Evolutionary conservation across 2,113 vertebrate species (phyloP), one percentile per base, ranked within the genome.

Genomic region (Odocoileus hemionus): DNA sequence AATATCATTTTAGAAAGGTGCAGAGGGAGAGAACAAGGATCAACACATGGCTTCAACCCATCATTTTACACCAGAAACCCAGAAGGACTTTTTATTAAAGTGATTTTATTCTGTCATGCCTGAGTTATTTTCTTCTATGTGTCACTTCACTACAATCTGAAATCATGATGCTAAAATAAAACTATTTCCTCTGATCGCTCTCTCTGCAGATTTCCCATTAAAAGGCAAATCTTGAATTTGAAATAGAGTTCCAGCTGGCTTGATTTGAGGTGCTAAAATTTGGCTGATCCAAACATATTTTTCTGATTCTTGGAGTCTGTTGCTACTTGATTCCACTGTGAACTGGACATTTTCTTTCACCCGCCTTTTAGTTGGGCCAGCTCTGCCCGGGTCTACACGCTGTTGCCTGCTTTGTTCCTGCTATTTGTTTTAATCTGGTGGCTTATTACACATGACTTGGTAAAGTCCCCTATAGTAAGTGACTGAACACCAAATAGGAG

Each of bases 151-250:
- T 74, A 61, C 80, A 89, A 86, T 91, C 43, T 80, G 80, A 96
- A 92, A 96, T 89, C 58, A 86, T 58, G 54, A 76, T 92, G 39
- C 19, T 94, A 92, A 97, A 94, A 90, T 89, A 95, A 64, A 89
- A 90, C 13, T 26, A 16, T 76, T 92, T 95, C 23, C n/a, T 95
- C 79, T 95, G 79, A 84, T 79, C 39, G 57, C 28, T 80, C 55
- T 89, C 16, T 57, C 25, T 1, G 11, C 47, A 90, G 7, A 96
- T 96, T 95, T 94, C 50, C 87, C 60, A 83, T 87, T 94, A 84
- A 96, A 97, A 96, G 79, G 23, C 16, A 93, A 90, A 95, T 96
- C 36, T 86, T 97, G 74, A 87, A 95, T 96, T 92, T 94, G 33
- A 92, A 96, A 89, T 89, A 90, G 80, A 70, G 36, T 89, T 98